phyloP scores from a whole-genome alignment of 2,888 invertebrate species.

The Drosophila suboccidentalis region DNA sequence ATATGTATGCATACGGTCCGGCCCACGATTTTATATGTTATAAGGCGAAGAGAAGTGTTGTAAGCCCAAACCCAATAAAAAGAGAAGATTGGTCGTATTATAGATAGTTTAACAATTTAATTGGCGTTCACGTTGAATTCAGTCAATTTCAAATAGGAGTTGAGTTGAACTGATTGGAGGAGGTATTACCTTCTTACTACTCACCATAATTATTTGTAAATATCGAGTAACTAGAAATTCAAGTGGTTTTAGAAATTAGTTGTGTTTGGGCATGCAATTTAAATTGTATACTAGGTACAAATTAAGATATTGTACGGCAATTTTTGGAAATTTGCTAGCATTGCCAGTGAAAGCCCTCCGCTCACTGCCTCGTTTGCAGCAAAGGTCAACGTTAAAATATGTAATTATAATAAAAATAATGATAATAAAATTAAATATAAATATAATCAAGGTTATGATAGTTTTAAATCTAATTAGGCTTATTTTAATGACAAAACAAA shows the following conservation, averaged over 20 bases:
- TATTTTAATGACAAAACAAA: constrained; percentile 26
- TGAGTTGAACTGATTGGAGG: constrained; percentile 11
- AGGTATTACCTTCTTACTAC: not conserved
- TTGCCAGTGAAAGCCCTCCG: constrained; percentile 51
- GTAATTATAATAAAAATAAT: constrained; percentile 14
- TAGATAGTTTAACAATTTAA: constrained; percentile 14
- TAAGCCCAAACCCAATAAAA: not conserved
- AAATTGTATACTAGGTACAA: constrained; percentile 14
- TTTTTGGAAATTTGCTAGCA: constrained; percentile 14
- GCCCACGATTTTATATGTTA: not conserved
- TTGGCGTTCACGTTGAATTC: constrained; percentile 6
- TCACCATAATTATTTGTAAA: constrained; percentile 25
- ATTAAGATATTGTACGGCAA: constrained; percentile 12
- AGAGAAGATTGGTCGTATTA: constrained; percentile 1
- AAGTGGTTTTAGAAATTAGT: constrained; percentile 15
- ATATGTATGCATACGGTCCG: not conserved
- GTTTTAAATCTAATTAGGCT: constrained; percentile 41
- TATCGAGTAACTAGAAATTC: constrained; percentile 16
- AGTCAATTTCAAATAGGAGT: constrained; percentile 23
- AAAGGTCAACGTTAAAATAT: constrained; percentile 40
- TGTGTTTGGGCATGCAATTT: constrained; percentile 19
- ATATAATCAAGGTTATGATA: constrained; percentile 43
- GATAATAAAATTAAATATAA: constrained; percentile 15
- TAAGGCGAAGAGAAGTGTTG: not conserved
- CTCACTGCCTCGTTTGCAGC: constrained; percentile 44